Conservation (phyloP, 2,888 invertebrate genomes). For the Seira ritae region DNA sequence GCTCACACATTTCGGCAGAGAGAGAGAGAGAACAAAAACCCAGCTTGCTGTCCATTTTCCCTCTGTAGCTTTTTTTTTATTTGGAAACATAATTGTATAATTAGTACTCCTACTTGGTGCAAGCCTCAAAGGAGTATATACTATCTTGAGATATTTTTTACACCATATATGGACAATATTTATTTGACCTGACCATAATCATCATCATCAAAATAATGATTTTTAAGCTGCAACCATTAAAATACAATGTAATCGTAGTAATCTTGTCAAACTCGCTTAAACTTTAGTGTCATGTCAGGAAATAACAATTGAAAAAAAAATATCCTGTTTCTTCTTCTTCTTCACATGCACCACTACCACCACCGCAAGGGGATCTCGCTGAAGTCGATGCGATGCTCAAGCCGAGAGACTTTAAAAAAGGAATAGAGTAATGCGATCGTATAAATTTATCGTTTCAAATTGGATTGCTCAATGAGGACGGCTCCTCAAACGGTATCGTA, state of each 20-base stretch:
- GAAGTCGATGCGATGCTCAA: too few species aligned
- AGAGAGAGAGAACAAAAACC: not conserved
- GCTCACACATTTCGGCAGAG: not conserved
- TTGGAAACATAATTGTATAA: slow-evolving; percentile 59
- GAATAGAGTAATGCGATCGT: slow-evolving; percentile 1
- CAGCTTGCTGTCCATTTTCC: slow-evolving; percentile 39
- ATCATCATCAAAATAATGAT: slow-evolving; percentile 23
- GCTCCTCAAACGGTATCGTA: not conserved
- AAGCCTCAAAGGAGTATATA: slow-evolving; percentile 4
- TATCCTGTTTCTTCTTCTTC: slow-evolving; percentile 16
- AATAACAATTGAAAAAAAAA: slow-evolving; percentile 48
- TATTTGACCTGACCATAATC: slow-evolving; percentile 28
- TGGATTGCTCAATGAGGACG: not conserved
- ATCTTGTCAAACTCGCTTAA: slow-evolving; percentile 11
- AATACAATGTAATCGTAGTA: slow-evolving; percentile 37
- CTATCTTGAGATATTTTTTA: slow-evolving; percentile 28
- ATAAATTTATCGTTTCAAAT: slow-evolving; percentile 9
- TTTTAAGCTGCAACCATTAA: slow-evolving; percentile 34
- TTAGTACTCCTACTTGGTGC: slow-evolving; percentile 53
- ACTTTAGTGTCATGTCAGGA: slow-evolving; percentile 33
- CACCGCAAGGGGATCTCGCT: not conserved
- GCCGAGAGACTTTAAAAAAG: slow-evolving; percentile 15
- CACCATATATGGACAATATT: slow-evolving; percentile 44
- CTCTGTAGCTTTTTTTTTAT: slow-evolving; percentile 44
- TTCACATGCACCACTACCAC: not conserved